Conservation (phyloP, 2,113 vertebrate genomes). For the Solea solea region DNA sequence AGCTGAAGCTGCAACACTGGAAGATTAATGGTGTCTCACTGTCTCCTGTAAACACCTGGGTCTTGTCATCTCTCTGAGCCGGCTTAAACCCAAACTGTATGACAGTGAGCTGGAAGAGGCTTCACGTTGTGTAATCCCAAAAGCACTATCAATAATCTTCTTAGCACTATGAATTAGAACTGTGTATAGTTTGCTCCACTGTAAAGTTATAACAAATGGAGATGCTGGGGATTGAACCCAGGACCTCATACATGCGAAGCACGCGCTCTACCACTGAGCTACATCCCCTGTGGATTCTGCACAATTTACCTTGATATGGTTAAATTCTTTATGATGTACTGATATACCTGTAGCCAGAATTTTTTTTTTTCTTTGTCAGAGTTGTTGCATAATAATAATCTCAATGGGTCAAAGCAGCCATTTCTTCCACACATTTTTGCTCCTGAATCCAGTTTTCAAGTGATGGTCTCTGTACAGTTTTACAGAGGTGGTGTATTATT, state of each 20-base stretch:
- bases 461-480: slow-evolving; percentile 36
- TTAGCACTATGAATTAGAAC: not conserved
- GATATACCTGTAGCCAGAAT: no score
- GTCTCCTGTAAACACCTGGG: slow-evolving; percentile 37
- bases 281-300: slow-evolving; percentile 62
- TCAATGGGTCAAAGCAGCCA: slow-evolving; percentile 28
- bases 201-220: slow-evolving; percentile 18
- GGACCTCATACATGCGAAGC: slow-evolving; percentile 80
- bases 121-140: not conserved
- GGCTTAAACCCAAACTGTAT: not conserved
- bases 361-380: not conserved
- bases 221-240: slow-evolving; percentile 77
- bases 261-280: slow-evolving; percentile 81
- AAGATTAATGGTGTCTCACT: not conserved
- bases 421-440: slow-evolving; percentile 27
- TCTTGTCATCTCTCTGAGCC: not conserved
- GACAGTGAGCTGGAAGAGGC: not conserved
- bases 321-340: no score
- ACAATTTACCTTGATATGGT: no score
- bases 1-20: not conserved
- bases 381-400: not conserved
- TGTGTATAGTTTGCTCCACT: no score
- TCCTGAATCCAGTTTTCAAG: slow-evolving; percentile 42
- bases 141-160: not conserved
- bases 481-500: slow-evolving; percentile 26